Evolutionary conservation across 2,888 invertebrate species (phyloP), one percentile per base, ranked within the genome.

Genomic region (Cheilosia urbana): DNA sequence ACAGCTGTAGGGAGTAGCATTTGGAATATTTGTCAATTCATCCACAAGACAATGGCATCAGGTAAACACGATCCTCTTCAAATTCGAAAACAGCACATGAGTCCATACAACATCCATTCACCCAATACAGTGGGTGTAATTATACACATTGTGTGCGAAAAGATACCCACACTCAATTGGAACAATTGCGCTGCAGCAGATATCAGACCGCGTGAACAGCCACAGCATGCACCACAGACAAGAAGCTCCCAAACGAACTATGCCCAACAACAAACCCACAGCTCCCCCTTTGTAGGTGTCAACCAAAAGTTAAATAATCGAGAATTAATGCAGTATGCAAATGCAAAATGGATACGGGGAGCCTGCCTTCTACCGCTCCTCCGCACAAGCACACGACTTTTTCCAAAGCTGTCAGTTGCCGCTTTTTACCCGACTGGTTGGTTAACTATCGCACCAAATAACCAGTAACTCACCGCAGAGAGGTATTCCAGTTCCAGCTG

Each of bases 311-410:
- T 71, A 75, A 84, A 84, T 80, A 84, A 79, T 84, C 73, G 79
- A 75, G 69, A 79, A 84, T 84, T 84, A 84, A 84, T 80, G 80
- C 83, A 73, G 57, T 63, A 83, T 83, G 73, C 80, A 84, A 84
- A 83, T 83, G 73, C 80, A 84, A 84, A 84, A 53, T 60, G 69
- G 69, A 53, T 47, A 13, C 37, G 19, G 79, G 65, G 49, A n/a
- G 49, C 40, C 11, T 34, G 3, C 34, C 11, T 2, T 34, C 4
- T 13, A 11, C 37, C 11, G 2, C 34, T 34, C 11, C 13, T 49
- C 40, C 60, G 24, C 19, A 21, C 37, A 66, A 55, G 51, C 51
- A 69, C 30, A 51, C 47, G 63, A 15, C 15, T 21, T 19, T 60
- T 19, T 68, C 51, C 17, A 53, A 15, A 55, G 21, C 53, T 58